A percentile compares a stretch with the other conserved stretches of the same genome.
Evolutionary conservation across 2,113 vertebrate genomes (phyloP).

Genomic region (Hydropotes inermis): DNA sequence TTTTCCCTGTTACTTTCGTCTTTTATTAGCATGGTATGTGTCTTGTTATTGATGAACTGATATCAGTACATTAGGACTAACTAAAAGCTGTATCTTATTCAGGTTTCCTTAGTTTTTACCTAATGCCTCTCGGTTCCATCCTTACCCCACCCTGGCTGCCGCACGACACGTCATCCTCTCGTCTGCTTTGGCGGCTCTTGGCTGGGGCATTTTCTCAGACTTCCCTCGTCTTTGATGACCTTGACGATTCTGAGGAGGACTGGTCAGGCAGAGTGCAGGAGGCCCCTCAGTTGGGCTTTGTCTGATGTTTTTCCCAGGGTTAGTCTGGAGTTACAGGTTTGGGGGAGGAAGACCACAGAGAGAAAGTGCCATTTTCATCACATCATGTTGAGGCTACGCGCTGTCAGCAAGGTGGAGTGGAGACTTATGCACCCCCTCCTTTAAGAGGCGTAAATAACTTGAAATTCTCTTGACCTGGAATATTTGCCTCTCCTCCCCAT

Average conservation of each 20-base stretch:
- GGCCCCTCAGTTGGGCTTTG: fast-evolving
- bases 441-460: fast-evolving
- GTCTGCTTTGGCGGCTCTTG: not conserved
- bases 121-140: fast-evolving
- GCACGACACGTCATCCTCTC: fast-evolving
- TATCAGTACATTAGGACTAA: fast-evolving
- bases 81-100: fast-evolving
- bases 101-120: not conserved
- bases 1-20: not conserved
- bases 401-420: fast-evolving
- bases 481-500: not conserved
- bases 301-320: not conserved
- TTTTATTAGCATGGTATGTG: not conserved
- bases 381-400: fast-evolving
- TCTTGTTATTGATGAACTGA: fast-evolving
- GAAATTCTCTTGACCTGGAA: not conserved
- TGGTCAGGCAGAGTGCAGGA: fast-evolving
- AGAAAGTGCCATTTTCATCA: fast-evolving
- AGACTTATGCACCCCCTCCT: fast-evolving
- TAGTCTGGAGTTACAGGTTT: not conserved
- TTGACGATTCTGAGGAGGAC: fast-evolving
- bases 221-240: not conserved
- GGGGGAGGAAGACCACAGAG: not conserved
- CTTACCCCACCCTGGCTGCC: not conserved
- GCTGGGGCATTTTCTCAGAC: not conserved